These are phyloP conservation scores for Upupa epops DNA, from an alignment of 2,113 vertebrate species.

Conservation along the genomic window DNA sequence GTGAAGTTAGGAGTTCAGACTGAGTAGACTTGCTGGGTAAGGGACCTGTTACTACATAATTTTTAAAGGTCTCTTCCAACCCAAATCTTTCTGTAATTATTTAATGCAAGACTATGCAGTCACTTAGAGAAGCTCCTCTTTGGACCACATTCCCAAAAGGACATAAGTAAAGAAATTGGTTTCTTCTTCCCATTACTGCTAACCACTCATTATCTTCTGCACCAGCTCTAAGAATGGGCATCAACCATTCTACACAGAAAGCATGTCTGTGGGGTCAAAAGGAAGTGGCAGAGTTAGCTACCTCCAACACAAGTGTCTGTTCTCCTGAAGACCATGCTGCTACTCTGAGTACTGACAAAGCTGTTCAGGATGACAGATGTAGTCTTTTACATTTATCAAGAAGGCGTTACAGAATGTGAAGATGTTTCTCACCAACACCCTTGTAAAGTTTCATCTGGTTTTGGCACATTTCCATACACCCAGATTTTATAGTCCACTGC, in stretches of 20 bases:
- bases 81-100: background rate
- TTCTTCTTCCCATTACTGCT: background rate
- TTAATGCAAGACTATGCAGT: background rate
- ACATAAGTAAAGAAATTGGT: background rate
- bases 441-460: background rate
- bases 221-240: background rate
- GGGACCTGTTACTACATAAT: background rate
- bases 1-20: background rate
- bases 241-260: fast-evolving
- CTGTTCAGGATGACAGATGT: background rate
- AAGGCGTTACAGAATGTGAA: background rate
- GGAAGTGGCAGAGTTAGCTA: background rate
- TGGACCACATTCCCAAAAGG: background rate
- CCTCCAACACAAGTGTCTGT: background rate
- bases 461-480: background rate
- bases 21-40: background rate
- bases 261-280: background rate
- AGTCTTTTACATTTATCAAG: background rate
- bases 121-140: background rate
- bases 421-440: background rate
- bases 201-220: background rate
- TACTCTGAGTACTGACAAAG: background rate
- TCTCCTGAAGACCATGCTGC: background rate
- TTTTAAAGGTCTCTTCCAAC: background rate
- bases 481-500: background rate